Conservation (phyloP, 2,888 invertebrate genomes). For the Ctena decussata region DNA sequence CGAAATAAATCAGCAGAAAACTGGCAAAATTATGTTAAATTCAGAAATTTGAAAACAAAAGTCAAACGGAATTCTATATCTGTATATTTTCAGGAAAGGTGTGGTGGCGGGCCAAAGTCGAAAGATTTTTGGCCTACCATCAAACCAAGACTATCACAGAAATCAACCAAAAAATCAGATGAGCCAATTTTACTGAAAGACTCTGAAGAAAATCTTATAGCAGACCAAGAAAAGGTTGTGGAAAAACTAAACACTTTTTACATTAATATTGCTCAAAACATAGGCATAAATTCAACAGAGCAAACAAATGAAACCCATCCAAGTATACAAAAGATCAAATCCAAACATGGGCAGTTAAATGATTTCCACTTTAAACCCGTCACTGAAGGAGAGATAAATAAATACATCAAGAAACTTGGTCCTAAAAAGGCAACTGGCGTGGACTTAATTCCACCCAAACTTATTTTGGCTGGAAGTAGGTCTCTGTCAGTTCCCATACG, state of each 20-base stretch:
- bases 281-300: background rate
- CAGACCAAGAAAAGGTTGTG: background rate
- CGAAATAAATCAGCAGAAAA: background rate
- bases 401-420: too few species aligned
- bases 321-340: too few species aligned
- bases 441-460: too few species aligned
- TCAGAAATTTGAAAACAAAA: background rate
- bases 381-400: too few species aligned
- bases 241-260: background rate
- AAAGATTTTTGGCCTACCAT: conserved; percentile 10
- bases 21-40: background rate
- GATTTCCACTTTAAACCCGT: too few species aligned
- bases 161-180: background rate
- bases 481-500: too few species aligned
- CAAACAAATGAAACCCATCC: too few species aligned
- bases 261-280: background rate
- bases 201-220: background rate
- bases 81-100: conserved; percentile 9
- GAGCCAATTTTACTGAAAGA: background rate
- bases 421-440: too few species aligned
- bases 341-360: too few species aligned
- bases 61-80: background rate
- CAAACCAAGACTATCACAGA: conserved; percentile 8
- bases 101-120: conserved; percentile 14
- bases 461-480: too few species aligned